These are phyloP conservation scores for Liasis olivaceus DNA, from an alignment of 2,797 vertebrate genomes.

Conservation along the genomic window DNA sequence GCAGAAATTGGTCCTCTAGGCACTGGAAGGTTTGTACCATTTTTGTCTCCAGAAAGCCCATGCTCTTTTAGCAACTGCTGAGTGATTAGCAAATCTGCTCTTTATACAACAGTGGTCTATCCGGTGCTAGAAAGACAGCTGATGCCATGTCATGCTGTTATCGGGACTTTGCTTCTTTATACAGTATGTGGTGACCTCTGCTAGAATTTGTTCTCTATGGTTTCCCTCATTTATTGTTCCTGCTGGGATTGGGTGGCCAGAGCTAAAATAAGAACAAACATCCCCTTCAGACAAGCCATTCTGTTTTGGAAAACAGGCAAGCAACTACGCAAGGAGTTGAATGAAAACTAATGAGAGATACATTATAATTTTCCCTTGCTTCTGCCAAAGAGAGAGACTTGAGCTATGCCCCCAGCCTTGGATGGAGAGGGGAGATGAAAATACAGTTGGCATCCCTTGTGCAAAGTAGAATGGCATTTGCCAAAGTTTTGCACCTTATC, in stretches of 20 bases:
- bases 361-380: neutral
- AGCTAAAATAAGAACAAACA: neutral
- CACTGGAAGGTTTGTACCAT: neutral
- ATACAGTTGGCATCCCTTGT: neutral
- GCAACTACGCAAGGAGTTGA: too few relatives aligned
- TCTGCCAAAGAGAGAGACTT: neutral
- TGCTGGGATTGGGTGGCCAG: neutral
- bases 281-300: neutral
- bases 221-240: neutral
- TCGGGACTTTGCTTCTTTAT: neutral
- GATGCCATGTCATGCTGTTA: neutral
- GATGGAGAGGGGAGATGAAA: neutral
- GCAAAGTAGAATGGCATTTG: neutral
- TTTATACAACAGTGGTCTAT: neutral
- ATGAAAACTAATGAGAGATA: neutral
- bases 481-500: neutral
- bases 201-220: neutral
- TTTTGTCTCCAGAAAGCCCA: neutral
- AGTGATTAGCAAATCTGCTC: neutral
- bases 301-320: neutral
- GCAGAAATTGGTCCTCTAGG: neutral
- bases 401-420: neutral
- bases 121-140: neutral
- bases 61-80: neutral
- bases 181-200: neutral